These are phyloP conservation scores for Opisthograptis luteolata DNA, from an alignment of 2,888 invertebrate genomes.

Conservation along the genomic window DNA sequence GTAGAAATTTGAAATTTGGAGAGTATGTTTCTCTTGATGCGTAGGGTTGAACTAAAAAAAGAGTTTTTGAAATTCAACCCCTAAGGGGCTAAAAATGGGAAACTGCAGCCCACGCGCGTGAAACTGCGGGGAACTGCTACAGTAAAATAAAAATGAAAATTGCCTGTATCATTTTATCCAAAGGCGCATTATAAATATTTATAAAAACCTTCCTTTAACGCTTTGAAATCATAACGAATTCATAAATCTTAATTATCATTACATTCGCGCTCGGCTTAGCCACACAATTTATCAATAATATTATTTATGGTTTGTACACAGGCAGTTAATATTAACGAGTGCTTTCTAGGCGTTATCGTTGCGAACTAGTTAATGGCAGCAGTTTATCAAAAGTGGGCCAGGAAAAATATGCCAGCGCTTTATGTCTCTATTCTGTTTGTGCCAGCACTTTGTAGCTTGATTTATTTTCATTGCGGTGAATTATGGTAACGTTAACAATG, in stretches of 20 bases:
- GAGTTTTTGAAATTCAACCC: no score
- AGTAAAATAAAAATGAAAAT: no score
- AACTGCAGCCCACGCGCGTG: no score
- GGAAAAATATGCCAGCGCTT: constrained; percentile 47
- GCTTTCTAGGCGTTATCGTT: constrained; percentile 48
- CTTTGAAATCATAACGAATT: constrained; percentile 6
- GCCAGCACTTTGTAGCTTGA: background rate
- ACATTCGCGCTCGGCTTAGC: constrained; percentile 21
- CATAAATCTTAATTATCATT: constrained; percentile 31
- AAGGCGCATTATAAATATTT: background rate
- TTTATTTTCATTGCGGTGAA: background rate
- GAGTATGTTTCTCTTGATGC: no score
- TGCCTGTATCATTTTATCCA: background rate
- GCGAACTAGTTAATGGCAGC: constrained; percentile 38
- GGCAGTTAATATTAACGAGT: constrained; percentile 47
- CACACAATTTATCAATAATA: constrained; percentile 29
- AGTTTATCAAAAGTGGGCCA: constrained; percentile 55
- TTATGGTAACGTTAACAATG: background rate
- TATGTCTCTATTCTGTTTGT: constrained; percentile 26
- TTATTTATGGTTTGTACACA: constrained; percentile 33
- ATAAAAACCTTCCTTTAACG: background rate
- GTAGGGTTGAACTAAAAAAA: no score
- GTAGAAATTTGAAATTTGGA: no score
- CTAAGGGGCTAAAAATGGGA: no score
- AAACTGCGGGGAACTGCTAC: no score